A percentile compares a stretch with the other conserved stretches of the same genome.
Conservation (phyloP, 2,113 vertebrate species). For the Zeus faber region DNA sequence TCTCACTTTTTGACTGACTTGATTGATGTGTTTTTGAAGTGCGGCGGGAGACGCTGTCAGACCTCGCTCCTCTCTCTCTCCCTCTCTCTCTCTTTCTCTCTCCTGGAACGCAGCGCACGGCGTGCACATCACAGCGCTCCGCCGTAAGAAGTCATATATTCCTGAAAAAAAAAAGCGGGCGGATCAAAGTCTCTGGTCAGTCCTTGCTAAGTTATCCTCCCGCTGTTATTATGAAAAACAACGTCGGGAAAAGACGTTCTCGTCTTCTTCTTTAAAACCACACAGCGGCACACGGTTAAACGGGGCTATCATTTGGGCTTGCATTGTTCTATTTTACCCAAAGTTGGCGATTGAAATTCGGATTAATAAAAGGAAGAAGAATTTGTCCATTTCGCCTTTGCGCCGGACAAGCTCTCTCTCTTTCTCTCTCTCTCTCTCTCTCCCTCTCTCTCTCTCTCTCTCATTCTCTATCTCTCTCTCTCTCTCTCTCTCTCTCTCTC, state of each 20-base stretch:
- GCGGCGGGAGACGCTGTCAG: constrained; percentile 39
- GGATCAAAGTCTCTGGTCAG: constrained; percentile 12
- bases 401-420: too few species aligned
- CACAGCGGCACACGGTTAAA: too few species aligned
- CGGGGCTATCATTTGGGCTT: too few species aligned
- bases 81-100: not conserved
- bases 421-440: too few species aligned
- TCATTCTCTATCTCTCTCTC: not conserved
- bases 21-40: constrained; percentile 77
- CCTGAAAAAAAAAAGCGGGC: constrained; percentile 21
- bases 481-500: not conserved
- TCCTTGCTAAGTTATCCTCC: not conserved
- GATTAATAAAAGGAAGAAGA: too few species aligned
- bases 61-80: constrained; percentile 50
- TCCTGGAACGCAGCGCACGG: constrained; percentile 39
- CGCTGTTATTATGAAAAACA: too few species aligned
- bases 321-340: too few species aligned
- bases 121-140: constrained; percentile 32
- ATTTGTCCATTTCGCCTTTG: too few species aligned
- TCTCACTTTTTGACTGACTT: constrained; percentile 64
- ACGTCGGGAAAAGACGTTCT: too few species aligned
- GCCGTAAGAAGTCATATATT: constrained; percentile 26
- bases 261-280: too few species aligned
- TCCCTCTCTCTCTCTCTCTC: not conserved
- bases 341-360: too few species aligned